Evolutionary conservation across 2,797 vertebrate genomes (phyloP).

Genomic region (Eremophila alpestris): DNA sequence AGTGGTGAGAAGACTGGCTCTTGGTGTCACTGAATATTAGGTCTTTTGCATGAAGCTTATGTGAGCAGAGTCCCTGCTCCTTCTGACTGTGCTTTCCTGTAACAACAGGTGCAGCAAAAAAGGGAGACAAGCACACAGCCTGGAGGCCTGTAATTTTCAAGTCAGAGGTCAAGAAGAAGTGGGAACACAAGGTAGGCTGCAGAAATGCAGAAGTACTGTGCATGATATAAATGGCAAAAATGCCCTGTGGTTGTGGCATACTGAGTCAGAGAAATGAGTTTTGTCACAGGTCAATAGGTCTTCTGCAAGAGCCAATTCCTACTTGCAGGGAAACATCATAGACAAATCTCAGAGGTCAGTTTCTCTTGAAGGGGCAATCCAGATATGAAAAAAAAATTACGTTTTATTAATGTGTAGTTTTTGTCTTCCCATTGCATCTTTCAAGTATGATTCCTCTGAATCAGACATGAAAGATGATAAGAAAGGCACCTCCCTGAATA

Average conservation of each 20-base stretch:
- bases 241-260: background rate
- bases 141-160: background rate
- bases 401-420: background rate
- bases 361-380: background rate
- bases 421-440: background rate
- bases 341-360: background rate
- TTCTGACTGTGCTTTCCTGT: background rate
- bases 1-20: background rate
- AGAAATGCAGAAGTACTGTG: background rate
- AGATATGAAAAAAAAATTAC: background rate
- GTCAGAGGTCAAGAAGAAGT: background rate
- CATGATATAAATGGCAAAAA: background rate
- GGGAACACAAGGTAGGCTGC: background rate
- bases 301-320: background rate
- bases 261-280: background rate
- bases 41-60: background rate
- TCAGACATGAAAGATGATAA: background rate
- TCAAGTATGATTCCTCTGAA: background rate
- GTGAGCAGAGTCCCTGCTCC: background rate
- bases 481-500: constrained; percentile 24
- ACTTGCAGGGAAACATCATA: background rate
- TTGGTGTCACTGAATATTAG: background rate
- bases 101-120: background rate
- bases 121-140: background rate
- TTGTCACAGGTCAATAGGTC: background rate